A percentile compares a stretch with the other conserved stretches of the same genome.
Conservation (phyloP, 2,113 vertebrate genomes). For the human region GRCh38 chr20:45986501-45987000, state of each 20-base stretch:
- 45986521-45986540: too few relatives aligned
- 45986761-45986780: neutral
- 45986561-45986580: neutral
- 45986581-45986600: neutral
- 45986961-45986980: neutral
- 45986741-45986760: neutral
- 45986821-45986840: neutral
- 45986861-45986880: neutral
- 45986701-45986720: neutral
- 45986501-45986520: neutral
- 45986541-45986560: neutral
- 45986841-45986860: neutral
- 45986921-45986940: neutral
- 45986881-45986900: neutral
- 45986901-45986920: slow-evolving; percentile 5
- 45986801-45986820: neutral
- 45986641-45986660: neutral
- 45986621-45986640: neutral
- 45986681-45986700: neutral
- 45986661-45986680: neutral
- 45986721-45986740: neutral
- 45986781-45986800: neutral
- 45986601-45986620: neutral
- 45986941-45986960: neutral
- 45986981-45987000: neutral